A percentile compares a stretch with the other conserved stretches of the same genome.
Conservation (phyloP, 2,797 vertebrate genomes). For the Gorsachius magnificus region DNA sequence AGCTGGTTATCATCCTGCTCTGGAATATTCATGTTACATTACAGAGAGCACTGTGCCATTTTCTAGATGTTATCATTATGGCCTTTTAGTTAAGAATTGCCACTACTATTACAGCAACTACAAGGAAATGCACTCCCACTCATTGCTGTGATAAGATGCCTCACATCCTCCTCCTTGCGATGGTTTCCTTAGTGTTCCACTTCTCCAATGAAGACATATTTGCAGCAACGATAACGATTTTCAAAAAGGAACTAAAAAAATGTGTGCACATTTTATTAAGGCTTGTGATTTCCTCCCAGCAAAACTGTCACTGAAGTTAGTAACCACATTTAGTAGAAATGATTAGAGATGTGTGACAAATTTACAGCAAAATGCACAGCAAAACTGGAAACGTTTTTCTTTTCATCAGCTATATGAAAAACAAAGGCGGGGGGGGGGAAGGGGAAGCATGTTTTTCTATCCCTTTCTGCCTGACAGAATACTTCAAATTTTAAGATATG, state of each 20-base stretch:
- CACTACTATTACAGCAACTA: neutral
- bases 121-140: slow-evolving; percentile 42
- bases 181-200: neutral
- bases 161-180: neutral
- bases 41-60: neutral
- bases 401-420: slow-evolving; percentile 54
- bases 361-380: slow-evolving; percentile 31
- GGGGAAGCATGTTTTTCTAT: neutral
- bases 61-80: slow-evolving; percentile 14
- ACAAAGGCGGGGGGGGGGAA: neutral
- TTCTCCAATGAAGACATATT: neutral
- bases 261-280: neutral
- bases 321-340: slow-evolving; percentile 38
- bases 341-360: slow-evolving; percentile 58
- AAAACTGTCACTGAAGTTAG: slow-evolving; percentile 41
- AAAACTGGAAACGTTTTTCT: slow-evolving; percentile 38
- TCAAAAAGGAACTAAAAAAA: slow-evolving; percentile 45
- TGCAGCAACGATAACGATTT: neutral
- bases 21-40: neutral
- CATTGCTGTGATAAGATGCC: slow-evolving; percentile 13
- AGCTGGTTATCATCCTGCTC: neutral
- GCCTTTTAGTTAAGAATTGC: slow-evolving; percentile 32
- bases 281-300: slow-evolving; percentile 29
- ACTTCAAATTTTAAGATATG: neutral
- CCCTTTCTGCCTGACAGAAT: neutral